Evolutionary conservation across 2,113 vertebrate species (phyloP).

Genomic region (Plecotus auritus): DNA sequence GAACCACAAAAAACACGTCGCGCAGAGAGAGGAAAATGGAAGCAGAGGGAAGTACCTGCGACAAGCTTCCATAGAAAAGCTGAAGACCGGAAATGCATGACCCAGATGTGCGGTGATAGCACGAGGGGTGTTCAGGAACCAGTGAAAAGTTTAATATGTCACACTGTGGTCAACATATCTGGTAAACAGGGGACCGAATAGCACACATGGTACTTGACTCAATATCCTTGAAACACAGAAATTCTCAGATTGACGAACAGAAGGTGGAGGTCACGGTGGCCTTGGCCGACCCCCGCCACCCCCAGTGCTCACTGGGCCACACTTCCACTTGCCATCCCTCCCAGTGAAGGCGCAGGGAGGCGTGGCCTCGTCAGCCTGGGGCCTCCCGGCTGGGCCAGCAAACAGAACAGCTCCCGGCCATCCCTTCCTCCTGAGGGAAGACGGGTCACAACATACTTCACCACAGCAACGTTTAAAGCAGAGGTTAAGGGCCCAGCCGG

Average conservation of each 20-base stretch:
- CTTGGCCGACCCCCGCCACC: not conserved
- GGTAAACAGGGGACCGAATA: not conserved
- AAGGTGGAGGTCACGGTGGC: not conserved
- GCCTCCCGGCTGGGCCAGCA: not conserved
- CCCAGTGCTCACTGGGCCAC: not conserved
- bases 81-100: not conserved
- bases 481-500: conserved; percentile 15
- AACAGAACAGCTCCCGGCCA: not conserved
- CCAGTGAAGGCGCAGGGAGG: not conserved
- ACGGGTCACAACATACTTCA: not conserved
- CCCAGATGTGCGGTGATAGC: not conserved
- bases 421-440: conserved; percentile 63
- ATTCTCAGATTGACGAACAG: not conserved
- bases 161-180: no score
- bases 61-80: not conserved
- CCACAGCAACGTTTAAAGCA: conserved; percentile 64
- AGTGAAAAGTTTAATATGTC: not conserved
- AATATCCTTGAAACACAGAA: not conserved
- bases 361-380: not conserved
- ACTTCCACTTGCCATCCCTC: not conserved
- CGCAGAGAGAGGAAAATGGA: not conserved
- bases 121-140: not conserved
- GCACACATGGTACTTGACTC: not conserved
- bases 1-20: not conserved
- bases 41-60: not conserved